Percentiles rank a stretch among this genome's conserved stretches.
phyloP scores from a whole-genome alignment of 2,113 vertebrate species.

The Mustela nigripes region DNA sequence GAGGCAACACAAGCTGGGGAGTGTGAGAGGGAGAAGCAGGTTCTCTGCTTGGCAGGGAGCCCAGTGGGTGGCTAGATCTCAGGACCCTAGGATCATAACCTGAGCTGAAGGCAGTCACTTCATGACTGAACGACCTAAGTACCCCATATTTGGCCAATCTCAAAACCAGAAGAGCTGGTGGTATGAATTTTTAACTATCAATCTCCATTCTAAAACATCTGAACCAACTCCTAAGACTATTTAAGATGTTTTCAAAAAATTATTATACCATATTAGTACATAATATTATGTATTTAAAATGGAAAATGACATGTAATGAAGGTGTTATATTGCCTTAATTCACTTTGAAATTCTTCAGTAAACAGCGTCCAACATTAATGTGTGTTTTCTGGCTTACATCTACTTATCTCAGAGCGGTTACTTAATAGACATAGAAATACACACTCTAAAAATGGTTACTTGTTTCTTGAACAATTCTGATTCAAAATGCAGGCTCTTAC shows the following conservation, averaged over 20 bases:
- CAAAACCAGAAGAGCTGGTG: not conserved
- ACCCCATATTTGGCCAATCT: not conserved
- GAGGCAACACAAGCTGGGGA: no score
- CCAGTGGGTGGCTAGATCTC: no score
- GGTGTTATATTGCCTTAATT: not conserved
- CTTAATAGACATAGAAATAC: not conserved
- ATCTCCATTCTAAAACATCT: not conserved
- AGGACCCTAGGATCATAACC: no score
- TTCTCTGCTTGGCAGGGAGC: no score
- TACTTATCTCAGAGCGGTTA: not conserved
- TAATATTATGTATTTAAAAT: constrained; percentile 25
- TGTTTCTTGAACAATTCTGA: not conserved
- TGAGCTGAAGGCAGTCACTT: no score
- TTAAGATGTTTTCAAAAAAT: not conserved
- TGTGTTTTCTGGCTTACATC: not conserved
- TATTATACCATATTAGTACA: not conserved
- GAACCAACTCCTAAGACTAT: not conserved
- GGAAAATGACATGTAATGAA: not conserved
- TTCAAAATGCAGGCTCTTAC: not conserved
- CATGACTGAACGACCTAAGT: no score
- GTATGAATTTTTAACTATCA: not conserved
- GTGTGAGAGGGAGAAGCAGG: no score
- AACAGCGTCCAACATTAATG: not conserved
- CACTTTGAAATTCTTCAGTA: not conserved
- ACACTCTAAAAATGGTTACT: not conserved